Evolutionary conservation across 2,113 vertebrate species (phyloP), one percentile per base, ranked within the genome.

Genomic region (Microcebus tavaratra): DNA sequence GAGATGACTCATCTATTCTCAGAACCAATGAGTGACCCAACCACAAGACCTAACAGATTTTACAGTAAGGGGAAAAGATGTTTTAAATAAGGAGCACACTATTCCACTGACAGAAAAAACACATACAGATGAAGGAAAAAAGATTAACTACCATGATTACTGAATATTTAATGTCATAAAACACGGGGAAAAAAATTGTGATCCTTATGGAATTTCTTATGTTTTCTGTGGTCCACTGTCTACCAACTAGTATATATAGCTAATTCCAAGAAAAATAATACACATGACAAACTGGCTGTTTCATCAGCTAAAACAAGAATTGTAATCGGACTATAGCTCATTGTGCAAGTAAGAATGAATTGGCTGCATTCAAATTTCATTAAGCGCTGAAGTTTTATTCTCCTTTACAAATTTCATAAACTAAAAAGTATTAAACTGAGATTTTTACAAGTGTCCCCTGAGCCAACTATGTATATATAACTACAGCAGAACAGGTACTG

Each of bases 11-110:
- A 42, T 55, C 68, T 86, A 55, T 53, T 84, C 39, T 97, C 57
- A 94, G 91, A 96, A 93, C 18, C 67, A 92, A 36, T 82, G 23
- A 86, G 29, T 83, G 70, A 94, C 90, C 55, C 85, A 96, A 82
- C 25, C 36, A 13, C 7, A 96, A 90, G 73, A 91, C 65, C 61
- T 88, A 45, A 21, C 36, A 70, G 34, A 34, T 59, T n/a, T 39
- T 95, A 80, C 23, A 94, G 13, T 79, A 86, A 84, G 15, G 63
- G 55, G 31, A 8, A 79, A 95, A 89, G 83, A 81, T 91, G 48
- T 21, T 95, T 86, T 97, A 91, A 94, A 91, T 84, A 95, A 91
- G 80, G 83, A 97, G 83, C 36, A 65, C 86, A 79, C 90, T 88
- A 92, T 76, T 82, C 55, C 14, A 86, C 15, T 68, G n/a, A 94